phyloP scores from a whole-genome alignment of 2,113 vertebrate species.

The Terrapene triunguis region DNA sequence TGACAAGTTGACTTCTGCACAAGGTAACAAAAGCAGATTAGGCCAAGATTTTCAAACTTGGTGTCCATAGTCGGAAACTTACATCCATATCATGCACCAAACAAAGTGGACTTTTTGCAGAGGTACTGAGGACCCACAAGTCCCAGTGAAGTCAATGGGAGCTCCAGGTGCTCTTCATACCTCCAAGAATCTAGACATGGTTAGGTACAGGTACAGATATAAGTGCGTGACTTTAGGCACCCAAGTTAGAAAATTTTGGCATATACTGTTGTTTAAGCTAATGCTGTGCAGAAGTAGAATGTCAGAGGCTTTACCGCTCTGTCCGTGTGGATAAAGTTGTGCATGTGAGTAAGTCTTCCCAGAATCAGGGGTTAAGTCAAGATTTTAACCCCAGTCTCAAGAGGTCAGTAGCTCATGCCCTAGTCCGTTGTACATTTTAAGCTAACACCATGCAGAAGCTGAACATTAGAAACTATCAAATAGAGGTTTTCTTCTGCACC shows the following conservation, averaged over 20 bases:
- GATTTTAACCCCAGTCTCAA: neutral
- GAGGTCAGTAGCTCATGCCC: neutral
- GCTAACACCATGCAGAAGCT: neutral
- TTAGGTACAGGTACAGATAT: neutral
- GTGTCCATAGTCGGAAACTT: neutral
- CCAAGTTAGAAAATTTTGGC: rapidly evolving
- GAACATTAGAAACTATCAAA: neutral
- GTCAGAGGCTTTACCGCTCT: neutral
- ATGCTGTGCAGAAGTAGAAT: neutral
- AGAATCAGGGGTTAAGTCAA: neutral
- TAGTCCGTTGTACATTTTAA: neutral
- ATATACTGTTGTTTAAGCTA: neutral
- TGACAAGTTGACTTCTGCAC: neutral
- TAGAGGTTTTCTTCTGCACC: neutral
- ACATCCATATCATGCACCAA: neutral
- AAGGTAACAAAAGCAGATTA: neutral
- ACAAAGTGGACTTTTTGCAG: neutral
- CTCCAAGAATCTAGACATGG: neutral
- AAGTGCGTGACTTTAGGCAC: neutral
- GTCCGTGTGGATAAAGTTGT: neutral
- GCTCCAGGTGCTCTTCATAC: neutral
- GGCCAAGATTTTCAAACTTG: neutral
- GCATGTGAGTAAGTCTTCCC: neutral
- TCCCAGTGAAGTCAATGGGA: neutral
- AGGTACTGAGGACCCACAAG: neutral